phyloP scores from a whole-genome alignment of 2,113 vertebrate genomes.

The Cavia aperea region DNA sequence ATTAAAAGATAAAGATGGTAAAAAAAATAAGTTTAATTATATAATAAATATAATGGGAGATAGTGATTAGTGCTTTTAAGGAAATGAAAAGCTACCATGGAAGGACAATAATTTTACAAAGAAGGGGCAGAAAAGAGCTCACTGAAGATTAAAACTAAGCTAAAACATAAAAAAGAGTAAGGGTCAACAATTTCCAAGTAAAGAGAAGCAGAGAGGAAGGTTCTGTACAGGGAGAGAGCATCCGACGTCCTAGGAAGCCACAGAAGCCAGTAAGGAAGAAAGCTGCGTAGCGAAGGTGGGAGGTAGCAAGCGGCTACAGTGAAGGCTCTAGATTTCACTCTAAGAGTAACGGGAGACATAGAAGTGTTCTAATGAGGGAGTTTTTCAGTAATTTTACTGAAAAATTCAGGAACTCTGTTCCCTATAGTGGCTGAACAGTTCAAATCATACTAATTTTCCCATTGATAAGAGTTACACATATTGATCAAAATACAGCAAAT shows the following conservation, averaged over 20 bases:
- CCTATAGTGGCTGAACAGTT: background rate
- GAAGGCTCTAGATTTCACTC: background rate
- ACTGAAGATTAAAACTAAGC: background rate
- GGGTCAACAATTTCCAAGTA: background rate
- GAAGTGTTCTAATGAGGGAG: background rate
- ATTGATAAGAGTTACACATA: background rate
- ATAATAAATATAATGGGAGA: too few relatives aligned
- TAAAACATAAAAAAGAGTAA: background rate
- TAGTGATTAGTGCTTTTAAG: too few relatives aligned
- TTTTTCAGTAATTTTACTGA: background rate
- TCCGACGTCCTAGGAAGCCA: background rate
- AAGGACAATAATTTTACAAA: background rate
- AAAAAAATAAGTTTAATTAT: too few relatives aligned
- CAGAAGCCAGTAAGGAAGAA: background rate
- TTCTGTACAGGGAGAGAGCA: background rate
- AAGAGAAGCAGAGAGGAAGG: background rate
- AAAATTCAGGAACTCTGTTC: background rate
- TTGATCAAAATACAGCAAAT: background rate
- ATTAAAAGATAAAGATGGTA: too few relatives aligned
- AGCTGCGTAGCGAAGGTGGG: background rate
- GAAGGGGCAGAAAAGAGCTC: background rate
- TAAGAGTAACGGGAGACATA: background rate
- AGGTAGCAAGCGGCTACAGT: background rate
- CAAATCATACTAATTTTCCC: background rate
- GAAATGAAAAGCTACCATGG: background rate